Percentiles rank a stretch among this genome's conserved stretches.
Evolutionary conservation across 92 coral and sea anemone genomes (phyloP).

Genomic region (Pocillopora meandrina): DNA sequence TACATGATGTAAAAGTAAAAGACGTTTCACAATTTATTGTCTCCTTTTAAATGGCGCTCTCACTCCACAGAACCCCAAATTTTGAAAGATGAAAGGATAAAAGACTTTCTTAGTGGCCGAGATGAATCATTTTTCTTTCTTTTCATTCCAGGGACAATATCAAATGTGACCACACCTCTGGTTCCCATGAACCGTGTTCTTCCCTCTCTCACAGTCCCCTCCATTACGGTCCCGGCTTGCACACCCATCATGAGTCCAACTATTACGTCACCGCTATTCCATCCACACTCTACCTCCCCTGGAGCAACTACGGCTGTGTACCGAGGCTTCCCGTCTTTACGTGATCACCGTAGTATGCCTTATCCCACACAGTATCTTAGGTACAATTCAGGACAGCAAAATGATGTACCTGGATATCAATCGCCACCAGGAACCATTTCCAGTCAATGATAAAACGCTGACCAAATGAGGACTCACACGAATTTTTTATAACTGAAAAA

Average conservation of each 20-base stretch:
- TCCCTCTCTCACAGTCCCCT: constrained; percentile 37
- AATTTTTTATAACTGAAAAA: neutral
- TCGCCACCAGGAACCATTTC: constrained; percentile 47
- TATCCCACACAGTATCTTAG: constrained; percentile 40
- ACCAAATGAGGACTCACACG: neutral
- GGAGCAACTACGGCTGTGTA: constrained; percentile 48
- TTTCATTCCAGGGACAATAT: constrained; percentile 11
- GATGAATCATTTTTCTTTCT: too few relatives aligned
- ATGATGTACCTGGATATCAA: constrained; percentile 44
- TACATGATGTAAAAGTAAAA: too few relatives aligned
- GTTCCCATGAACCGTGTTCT: constrained; percentile 39
- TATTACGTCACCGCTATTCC: constrained; percentile 44
- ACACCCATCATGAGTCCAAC: constrained; percentile 46
- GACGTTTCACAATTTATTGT: too few relatives aligned
- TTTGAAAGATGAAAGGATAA: too few relatives aligned
- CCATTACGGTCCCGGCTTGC: constrained; percentile 29
- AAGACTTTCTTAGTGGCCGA: too few relatives aligned
- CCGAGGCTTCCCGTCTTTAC: constrained; percentile 45
- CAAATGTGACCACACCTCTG: constrained; percentile 21
- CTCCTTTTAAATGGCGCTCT: too few relatives aligned
- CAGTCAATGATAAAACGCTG: constrained; percentile 27
- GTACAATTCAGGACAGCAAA: constrained; percentile 41
- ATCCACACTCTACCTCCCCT: constrained; percentile 51
- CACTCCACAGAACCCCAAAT: too few relatives aligned
- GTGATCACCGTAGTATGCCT: constrained; percentile 45